Percentiles rank a stretch among this genome's conserved stretches.
Conservation (phyloP, 2,113 vertebrate genomes). For the Ptilorrhoa leucosticta region DNA sequence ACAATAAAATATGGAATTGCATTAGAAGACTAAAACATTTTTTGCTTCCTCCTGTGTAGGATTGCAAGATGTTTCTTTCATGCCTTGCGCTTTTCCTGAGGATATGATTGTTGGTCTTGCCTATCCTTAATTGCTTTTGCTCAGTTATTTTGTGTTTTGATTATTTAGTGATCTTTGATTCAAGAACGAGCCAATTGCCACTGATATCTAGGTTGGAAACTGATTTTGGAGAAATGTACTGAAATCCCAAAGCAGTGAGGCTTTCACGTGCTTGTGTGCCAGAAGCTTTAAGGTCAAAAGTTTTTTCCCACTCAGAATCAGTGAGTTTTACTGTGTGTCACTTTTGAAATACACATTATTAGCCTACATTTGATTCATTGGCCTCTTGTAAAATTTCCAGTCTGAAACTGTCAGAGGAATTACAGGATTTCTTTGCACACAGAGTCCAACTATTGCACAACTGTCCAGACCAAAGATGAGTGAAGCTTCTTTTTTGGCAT, state of each 20-base stretch:
- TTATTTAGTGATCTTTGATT: neutral
- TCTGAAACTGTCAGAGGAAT: neutral
- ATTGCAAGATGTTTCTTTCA: neutral
- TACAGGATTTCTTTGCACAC: neutral
- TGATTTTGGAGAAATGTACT: neutral
- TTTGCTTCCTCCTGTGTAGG: neutral
- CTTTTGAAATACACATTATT: neutral
- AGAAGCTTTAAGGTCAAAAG: neutral
- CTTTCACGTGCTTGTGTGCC: neutral
- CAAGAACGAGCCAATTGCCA: neutral
- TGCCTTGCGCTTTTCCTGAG: neutral
- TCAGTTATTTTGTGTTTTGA: neutral
- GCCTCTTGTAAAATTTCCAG: neutral
- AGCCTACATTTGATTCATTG: neutral
- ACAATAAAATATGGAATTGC: neutral
- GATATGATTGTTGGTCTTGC: neutral
- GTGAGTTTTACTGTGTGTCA: neutral
- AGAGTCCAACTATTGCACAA: neutral
- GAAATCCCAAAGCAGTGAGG: neutral
- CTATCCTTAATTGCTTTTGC: neutral
- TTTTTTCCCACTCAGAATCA: neutral
- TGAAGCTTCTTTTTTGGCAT: neutral
- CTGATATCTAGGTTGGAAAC: neutral
- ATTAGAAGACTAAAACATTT: neutral
- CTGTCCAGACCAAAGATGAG: neutral